Conservation (phyloP, 1,140 invertebrate species). For the Cydia pomonella region DNA sequence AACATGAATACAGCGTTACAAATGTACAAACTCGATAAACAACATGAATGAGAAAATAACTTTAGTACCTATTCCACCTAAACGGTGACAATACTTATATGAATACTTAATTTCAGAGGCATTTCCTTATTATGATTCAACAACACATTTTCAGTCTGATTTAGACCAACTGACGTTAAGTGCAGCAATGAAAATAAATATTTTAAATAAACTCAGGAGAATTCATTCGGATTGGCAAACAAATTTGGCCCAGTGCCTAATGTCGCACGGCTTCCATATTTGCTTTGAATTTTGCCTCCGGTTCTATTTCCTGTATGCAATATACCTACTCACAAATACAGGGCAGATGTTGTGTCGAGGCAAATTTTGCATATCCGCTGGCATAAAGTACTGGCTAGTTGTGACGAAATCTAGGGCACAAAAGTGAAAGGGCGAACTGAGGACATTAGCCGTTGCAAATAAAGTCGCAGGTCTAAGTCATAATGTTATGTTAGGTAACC, state of each 20-base stretch:
- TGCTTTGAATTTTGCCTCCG: neutral
- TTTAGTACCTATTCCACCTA: too few species aligned
- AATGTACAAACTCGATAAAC: too few species aligned
- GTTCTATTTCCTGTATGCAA: neutral
- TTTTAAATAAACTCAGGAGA: neutral
- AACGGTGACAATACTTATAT: too few species aligned
- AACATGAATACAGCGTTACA: too few species aligned
- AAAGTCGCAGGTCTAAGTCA: constrained; percentile 18
- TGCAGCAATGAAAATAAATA: neutral
- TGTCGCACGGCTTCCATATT: constrained; percentile 1
- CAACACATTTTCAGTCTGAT: too few species aligned
- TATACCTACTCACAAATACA: neutral
- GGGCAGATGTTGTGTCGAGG: constrained; percentile 4
- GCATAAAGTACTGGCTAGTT: constrained; percentile 42
- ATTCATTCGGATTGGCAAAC: neutral
- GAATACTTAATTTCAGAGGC: too few species aligned
- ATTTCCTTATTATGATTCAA: too few species aligned
- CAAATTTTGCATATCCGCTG: constrained; percentile 16
- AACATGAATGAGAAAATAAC: too few species aligned
- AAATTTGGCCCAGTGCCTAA: constrained; percentile 1
- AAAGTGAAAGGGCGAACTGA: constrained; percentile 53
- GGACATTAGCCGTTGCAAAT: constrained; percentile 39
- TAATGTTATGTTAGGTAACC: constrained; percentile 25
- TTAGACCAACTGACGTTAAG: too few species aligned
- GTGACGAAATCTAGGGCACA: constrained; percentile 52